phyloP scores from a whole-genome alignment of 2,797 vertebrate species.

The Oophaga sylvatica region DNA sequence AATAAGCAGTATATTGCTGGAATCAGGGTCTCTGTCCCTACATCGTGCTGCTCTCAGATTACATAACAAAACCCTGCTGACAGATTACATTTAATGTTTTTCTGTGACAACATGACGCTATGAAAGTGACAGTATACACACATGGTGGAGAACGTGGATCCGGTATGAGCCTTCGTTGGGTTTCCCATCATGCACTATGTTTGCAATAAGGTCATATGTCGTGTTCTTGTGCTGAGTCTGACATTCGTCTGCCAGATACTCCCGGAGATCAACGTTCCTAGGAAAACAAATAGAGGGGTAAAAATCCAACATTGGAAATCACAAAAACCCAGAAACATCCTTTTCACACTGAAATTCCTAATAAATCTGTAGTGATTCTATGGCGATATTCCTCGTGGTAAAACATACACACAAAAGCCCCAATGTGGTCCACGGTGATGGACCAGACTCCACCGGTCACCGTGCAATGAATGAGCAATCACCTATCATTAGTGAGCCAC shows the following conservation, averaged over 20 bases:
- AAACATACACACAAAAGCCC: not conserved
- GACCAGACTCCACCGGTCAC: not conserved
- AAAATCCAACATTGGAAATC: not conserved
- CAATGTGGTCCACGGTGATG: no score
- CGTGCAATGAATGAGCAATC: not conserved
- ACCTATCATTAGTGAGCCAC: not conserved
- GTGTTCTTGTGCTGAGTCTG: constrained; percentile 86
- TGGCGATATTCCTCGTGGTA: no score
- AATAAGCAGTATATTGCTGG: no score
- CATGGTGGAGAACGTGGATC: constrained; percentile 94
- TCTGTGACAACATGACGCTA: not conserved
- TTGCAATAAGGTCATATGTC: constrained; percentile 93
- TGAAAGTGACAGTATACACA: constrained; percentile 70
- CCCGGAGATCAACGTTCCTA: constrained; percentile 93
- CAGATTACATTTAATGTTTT: no score
- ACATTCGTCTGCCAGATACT: constrained; percentile 93
- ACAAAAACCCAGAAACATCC: no score
- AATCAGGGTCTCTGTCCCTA: no score
- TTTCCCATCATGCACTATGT: constrained; percentile 95
- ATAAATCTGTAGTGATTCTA: no score
- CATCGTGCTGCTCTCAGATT: no score
- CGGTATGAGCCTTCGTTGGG: constrained; percentile 92
- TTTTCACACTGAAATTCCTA: no score
- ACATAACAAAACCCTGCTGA: no score
- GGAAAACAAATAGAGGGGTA: not conserved